Base-by-base conservation (phyloP, 1,140 invertebrate genomes). In the Aphis craccivora region DNA sequence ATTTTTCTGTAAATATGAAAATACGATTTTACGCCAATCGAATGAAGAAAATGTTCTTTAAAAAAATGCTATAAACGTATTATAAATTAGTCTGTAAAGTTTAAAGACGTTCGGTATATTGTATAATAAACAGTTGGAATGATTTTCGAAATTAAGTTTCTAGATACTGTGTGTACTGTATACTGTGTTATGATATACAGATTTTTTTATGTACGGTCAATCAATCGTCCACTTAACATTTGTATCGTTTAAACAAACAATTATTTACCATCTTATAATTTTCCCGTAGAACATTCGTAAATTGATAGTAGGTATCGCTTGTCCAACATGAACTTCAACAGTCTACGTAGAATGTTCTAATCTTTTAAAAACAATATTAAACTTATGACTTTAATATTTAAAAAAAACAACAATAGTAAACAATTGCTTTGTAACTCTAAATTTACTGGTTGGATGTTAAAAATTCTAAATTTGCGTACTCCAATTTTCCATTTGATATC, bases 1-100 rank as follows among this genome's bases (percentile, higher is more conserved):
- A 30, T 76, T n/a, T n/a, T n/a, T 76, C 35, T 76, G 67, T 76
- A 84, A 84, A 84, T 84, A 43, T 84, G 20, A 83, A 83, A 83
- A 83, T 76, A 83, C 22, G 20, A 83, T 83, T 83, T 40, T 2
- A 40, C 22, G 7, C 37, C 81, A 83, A 23, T 83, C 35, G 37
- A 23, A 83, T 23, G 81, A 8, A 0, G 37, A 4, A 76, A n/a
- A 22, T 23, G 35, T 83, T 83, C 81, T 40, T 37, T 35, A 23
- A 83, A 83, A 22, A 83, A 83, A 40, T 23, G 20, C 3, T 23
- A 20, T 40, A 83, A 83, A 35, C 35, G 37, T 83, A 83, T 40
- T 40, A 37, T 40, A 23, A 35, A 40, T 83, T 22, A 23, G 20
- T 83, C 20, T 40, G n/a, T 18, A 83, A 40, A 40, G 20, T 83